Evolutionary conservation across 2,888 invertebrate genomes (phyloP), one percentile per base, ranked within the genome.

Genomic region (Archips crataeganus): DNA sequence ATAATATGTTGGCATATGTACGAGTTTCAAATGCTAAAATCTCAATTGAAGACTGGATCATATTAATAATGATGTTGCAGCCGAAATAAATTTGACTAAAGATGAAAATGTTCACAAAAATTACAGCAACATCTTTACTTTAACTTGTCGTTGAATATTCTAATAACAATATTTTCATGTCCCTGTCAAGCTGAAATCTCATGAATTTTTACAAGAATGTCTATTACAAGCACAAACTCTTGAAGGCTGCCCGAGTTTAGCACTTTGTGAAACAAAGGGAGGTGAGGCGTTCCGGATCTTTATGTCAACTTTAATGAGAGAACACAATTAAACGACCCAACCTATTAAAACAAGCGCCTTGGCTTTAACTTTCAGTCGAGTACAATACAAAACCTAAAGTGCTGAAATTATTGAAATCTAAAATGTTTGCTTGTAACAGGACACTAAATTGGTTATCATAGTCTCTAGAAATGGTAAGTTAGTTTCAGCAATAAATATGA

Each of bases 291-390:
- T 64, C 42, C 64, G 45, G 61, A 64, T 75, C 49, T 71, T 76
- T 70, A 76, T 71, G 64, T 73, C 47, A 11, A 51, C 51, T 67
- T 64, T 73, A 70, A 71, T 71, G 70, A 71, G 71, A 69, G 62
- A 70, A 73, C 64, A 57, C 63, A 75, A 70, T 72, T 76, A 62
- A 74, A 59, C 60, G 42, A 49, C 65, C 47, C 47, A 11, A 60
- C 59, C 73, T 74, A 74, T 74, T 64, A 74, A 63, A 47, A 73
- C 68, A 39, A 54, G 47, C 65, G 62, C 15, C 32, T 42, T 23
- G 23, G 36, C 63, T 57, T 49, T 15, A 54, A 69, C 49, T 69
- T 73, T 49, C 34, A 47, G 23, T 54, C 47, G 23, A 42, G 5
- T 32, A 23, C 15, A 34, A 42, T 63, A 47, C 32, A 34, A 23